Evolutionary conservation across 2,888 invertebrate species (phyloP).

Genomic region (Eristalis intricaria): DNA sequence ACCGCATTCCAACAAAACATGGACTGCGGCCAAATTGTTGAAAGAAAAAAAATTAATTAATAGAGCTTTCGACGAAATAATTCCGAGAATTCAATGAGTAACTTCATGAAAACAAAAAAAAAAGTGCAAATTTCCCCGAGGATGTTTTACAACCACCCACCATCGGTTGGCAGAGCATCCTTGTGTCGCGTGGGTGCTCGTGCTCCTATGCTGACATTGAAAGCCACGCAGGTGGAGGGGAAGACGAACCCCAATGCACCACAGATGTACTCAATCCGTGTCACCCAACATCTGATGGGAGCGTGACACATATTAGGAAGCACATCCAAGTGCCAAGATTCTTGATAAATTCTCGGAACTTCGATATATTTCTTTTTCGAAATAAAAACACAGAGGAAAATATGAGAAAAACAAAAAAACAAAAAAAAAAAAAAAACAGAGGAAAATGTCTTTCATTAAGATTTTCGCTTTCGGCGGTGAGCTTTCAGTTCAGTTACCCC

Average conservation of each 20-base stretch:
- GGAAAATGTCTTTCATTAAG: conserved; percentile 18
- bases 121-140: conserved; percentile 9
- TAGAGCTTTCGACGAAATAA: neutral
- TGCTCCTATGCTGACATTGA: conserved; percentile 22
- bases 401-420: neutral
- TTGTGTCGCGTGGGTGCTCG: neutral
- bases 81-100: conserved; percentile 50
- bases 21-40: conserved; percentile 35
- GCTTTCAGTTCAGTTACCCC: conserved; percentile 66
- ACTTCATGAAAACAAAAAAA: conserved; percentile 16
- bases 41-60: neutral
- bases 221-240: neutral
- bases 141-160: neutral
- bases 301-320: conserved; percentile 39
- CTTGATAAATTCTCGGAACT: conserved; percentile 57
- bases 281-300: conserved; percentile 27
- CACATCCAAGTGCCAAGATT: conserved; percentile 47
- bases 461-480: conserved; percentile 45
- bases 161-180: neutral
- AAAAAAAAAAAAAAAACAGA: neutral
- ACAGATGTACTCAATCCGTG: neutral
- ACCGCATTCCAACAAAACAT: neutral
- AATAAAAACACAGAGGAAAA: conserved; percentile 1
- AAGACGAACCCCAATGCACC: neutral
- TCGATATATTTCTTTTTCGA: conserved; percentile 34